These are phyloP conservation scores for Cepphus grylle DNA, from an alignment of 2,113 vertebrate genomes.

Conservation along the genomic window DNA sequence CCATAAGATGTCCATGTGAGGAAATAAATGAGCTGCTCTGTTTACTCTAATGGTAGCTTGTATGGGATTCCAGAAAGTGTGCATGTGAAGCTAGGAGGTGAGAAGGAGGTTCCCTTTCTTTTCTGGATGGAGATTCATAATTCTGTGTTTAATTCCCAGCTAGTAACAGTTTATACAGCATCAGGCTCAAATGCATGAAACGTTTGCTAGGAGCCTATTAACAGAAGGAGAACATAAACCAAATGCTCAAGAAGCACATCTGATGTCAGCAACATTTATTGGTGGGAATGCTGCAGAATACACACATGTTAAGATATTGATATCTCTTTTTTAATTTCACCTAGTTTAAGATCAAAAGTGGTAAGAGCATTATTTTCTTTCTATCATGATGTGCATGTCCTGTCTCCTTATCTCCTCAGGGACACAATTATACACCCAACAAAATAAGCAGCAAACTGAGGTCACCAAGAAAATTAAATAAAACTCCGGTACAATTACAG, in stretches of 20 bases:
- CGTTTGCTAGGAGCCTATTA: not conserved
- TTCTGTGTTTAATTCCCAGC: not conserved
- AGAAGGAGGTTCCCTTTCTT: not conserved
- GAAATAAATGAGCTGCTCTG: not conserved
- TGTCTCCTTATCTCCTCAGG: not conserved
- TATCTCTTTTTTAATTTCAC: not conserved
- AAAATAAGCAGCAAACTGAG: slow-evolving; percentile 5
- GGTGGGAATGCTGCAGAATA: not conserved
- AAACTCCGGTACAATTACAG: not conserved
- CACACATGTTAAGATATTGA: not conserved
- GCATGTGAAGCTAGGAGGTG: not conserved
- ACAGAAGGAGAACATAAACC: not conserved
- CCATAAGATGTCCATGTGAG: not conserved
- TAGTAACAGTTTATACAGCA: not conserved
- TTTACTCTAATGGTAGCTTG: not conserved
- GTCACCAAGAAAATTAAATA: slow-evolving; percentile 19
- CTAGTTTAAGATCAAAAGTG: not conserved
- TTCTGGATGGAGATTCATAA: not conserved
- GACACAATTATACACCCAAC: not conserved
- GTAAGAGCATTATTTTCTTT: not conserved
- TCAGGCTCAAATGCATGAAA: not conserved
- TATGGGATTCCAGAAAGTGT: not conserved
- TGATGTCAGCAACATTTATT: not conserved
- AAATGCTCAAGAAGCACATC: not conserved
- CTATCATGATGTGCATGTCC: not conserved